Percentiles rank a stretch among this genome's conserved stretches.
phyloP scores from a whole-genome alignment of 1,140 invertebrate genomes.

The Drosophila truncata region DNA sequence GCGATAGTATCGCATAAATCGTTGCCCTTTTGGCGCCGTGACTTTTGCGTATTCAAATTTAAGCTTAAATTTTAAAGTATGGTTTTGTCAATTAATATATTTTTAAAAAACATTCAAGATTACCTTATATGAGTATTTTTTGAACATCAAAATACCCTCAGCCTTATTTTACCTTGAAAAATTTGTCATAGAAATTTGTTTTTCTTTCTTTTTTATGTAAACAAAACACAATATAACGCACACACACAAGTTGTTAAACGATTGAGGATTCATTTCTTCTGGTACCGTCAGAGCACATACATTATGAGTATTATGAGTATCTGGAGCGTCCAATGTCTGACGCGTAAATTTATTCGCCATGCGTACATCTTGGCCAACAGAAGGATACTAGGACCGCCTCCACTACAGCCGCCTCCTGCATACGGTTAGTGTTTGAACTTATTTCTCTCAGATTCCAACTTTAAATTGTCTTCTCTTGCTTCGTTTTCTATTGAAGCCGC shows the following conservation, averaged over 20 bases:
- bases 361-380: conserved; percentile 69
- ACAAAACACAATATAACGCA: conserved; percentile 31
- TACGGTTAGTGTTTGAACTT: conserved; percentile 54
- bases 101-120: not conserved
- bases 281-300: not conserved
- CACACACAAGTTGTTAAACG: conserved; percentile 48
- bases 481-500: conserved; percentile 27
- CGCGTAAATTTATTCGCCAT: conserved; percentile 69
- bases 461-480: not conserved
- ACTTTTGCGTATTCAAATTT: not conserved
- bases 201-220: conserved; percentile 23
- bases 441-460: not conserved
- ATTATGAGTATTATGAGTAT: conserved; percentile 65
- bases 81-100: no score
- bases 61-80: not conserved
- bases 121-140: not conserved
- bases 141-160: not conserved
- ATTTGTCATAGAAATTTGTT: conserved; percentile 53
- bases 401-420: conserved; percentile 14
- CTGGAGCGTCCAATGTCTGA: conserved; percentile 63
- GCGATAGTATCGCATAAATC: not conserved
- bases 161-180: conserved; percentile 41
- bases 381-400: conserved; percentile 28
- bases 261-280: conserved; percentile 48
- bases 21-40: not conserved